Conservation (phyloP, 2,797 vertebrate genomes). For the Tadarida brasiliensis region DNA sequence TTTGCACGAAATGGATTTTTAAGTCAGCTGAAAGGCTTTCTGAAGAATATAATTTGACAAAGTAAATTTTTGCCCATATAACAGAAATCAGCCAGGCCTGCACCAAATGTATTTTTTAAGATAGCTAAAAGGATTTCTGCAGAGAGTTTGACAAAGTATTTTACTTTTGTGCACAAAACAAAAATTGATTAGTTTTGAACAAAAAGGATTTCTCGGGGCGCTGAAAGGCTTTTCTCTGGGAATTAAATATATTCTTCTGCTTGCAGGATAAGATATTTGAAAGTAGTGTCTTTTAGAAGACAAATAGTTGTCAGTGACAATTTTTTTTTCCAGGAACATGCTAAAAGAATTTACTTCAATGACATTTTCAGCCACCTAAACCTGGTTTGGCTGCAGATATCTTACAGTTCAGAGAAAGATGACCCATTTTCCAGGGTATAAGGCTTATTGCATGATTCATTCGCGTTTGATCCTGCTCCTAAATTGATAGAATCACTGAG, state of each 20-base stretch:
- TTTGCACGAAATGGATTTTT: conserved; percentile 88
- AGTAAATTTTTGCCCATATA: conserved; percentile 85
- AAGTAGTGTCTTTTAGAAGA: conserved; percentile 80
- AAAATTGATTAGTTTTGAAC: conserved; percentile 82
- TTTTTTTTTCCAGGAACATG: conserved; percentile 63
- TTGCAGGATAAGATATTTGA: conserved; percentile 78
- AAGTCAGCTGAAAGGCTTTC: conserved; percentile 85
- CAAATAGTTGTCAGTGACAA: conserved; percentile 76
- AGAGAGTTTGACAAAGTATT: conserved; percentile 84
- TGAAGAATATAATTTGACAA: conserved; percentile 87
- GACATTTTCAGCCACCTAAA: conserved; percentile 61
- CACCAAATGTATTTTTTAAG: conserved; percentile 83
- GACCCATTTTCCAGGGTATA: conserved; percentile 45
- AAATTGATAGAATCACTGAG: conserved; percentile 53
- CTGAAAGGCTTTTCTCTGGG: conserved; percentile 82
- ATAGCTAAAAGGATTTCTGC: conserved; percentile 84
- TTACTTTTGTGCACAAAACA: conserved; percentile 81
- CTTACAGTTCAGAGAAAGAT: conserved; percentile 44
- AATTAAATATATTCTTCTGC: conserved; percentile 82
- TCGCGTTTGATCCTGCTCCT: conserved; percentile 33
- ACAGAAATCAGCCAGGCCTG: conserved; percentile 81
- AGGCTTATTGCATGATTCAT: conserved; percentile 34
- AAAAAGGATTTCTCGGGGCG: conserved; percentile 83
- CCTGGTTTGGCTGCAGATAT: conserved; percentile 59
- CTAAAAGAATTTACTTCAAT: conserved; percentile 74